These are phyloP conservation scores for Zygogramma bicolorata DNA, from an alignment of 2,888 invertebrate species.

Conservation along the genomic window DNA sequence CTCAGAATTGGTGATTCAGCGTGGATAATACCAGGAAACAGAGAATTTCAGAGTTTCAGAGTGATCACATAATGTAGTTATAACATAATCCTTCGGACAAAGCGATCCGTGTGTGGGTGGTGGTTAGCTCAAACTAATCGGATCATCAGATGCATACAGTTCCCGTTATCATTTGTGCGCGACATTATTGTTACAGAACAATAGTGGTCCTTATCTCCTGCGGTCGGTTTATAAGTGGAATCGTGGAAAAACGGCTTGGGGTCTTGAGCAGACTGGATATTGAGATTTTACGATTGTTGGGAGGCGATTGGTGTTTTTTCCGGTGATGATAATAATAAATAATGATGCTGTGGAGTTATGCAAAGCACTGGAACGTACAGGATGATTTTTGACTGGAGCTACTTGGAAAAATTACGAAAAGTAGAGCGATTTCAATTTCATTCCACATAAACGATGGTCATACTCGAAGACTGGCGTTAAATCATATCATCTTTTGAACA, in stretches of 20 bases:
- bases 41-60: slow-evolving; percentile 39
- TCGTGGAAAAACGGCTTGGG: slow-evolving; percentile 31
- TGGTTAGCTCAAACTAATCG: slow-evolving; percentile 51
- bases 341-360: no score
- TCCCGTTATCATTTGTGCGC: slow-evolving; percentile 49
- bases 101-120: slow-evolving; percentile 48
- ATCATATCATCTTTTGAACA: no score
- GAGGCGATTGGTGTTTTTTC: not conserved
- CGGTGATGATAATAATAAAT: no score
- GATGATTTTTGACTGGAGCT: no score
- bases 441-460: no score
- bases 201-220: slow-evolving; percentile 43
- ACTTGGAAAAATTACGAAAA: no score
- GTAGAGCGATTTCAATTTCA: no score
- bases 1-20: slow-evolving; percentile 39
- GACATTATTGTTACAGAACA: slow-evolving; percentile 51
- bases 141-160: slow-evolving; percentile 51
- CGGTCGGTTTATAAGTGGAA: slow-evolving; percentile 33
- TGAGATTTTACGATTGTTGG: slow-evolving; percentile 21
- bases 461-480: no score
- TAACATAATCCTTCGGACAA: slow-evolving; percentile 50
- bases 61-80: slow-evolving; percentile 48
- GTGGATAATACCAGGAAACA: slow-evolving; percentile 43
- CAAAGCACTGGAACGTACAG: no score
- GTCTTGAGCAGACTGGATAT: slow-evolving; percentile 20